These are phyloP conservation scores for Aleiodes testaceus DNA, from an alignment of 2,888 invertebrate genomes.

Conservation along the genomic window DNA sequence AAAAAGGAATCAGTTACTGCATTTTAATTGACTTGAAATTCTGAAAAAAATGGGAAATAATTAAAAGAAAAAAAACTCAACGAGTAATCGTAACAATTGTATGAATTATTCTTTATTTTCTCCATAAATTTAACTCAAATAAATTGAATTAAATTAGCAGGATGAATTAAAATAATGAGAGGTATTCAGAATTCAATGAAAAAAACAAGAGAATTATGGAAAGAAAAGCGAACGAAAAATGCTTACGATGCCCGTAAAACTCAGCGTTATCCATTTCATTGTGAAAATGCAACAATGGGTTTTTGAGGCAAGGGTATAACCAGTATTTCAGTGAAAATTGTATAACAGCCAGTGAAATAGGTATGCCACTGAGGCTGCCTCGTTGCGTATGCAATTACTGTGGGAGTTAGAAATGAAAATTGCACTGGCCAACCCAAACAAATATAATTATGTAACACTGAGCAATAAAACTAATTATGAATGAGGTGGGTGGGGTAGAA, in stretches of 20 bases:
- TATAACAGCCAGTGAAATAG: constrained; percentile 7
- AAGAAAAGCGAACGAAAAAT: not conserved
- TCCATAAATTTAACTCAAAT: too few relatives aligned
- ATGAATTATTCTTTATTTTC: too few relatives aligned
- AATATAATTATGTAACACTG: constrained; percentile 9
- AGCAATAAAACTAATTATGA: constrained; percentile 8
- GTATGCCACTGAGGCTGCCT: constrained; percentile 32
- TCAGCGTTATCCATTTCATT: constrained; percentile 35
- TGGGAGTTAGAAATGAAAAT: constrained; percentile 41
- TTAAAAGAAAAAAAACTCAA: too few relatives aligned
- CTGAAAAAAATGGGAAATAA: too few relatives aligned
- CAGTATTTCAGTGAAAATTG: constrained; percentile 25
- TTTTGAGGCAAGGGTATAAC: constrained; percentile 22
- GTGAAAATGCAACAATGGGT: constrained; percentile 32
- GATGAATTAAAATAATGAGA: too few relatives aligned
- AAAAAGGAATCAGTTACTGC: too few relatives aligned
- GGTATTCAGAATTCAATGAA: not conserved
- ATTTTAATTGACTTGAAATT: too few relatives aligned
- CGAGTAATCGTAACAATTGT: too few relatives aligned
- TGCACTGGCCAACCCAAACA: not conserved
- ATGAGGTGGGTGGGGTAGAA: too few relatives aligned
- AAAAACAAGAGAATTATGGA: constrained; percentile 4
- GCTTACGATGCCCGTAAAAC: constrained; percentile 20
- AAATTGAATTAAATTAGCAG: too few relatives aligned
- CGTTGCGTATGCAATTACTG: constrained; percentile 43